Evolutionary conservation across 2,797 vertebrate genomes (phyloP).

Genomic region (Galago senegalensis): DNA sequence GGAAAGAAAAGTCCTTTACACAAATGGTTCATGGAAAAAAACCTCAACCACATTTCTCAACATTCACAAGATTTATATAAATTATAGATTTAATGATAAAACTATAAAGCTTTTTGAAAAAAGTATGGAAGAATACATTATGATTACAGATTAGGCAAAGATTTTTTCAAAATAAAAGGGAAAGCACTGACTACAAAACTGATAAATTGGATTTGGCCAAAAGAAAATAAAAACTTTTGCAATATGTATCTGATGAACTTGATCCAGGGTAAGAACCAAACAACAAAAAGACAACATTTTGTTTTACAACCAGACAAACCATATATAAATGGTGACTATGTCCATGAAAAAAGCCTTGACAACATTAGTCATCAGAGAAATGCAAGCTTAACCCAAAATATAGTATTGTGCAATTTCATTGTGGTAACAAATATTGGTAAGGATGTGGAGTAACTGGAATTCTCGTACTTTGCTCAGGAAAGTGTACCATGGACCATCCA

Average conservation of each 20-base stretch:
- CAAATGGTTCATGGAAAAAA: not conserved
- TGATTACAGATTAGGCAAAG: not conserved
- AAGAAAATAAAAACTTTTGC: not conserved
- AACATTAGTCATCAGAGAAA: not conserved
- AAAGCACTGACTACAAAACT: not conserved
- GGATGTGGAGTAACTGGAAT: not conserved
- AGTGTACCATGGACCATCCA: not conserved
- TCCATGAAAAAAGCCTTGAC: not conserved
- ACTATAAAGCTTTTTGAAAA: not conserved
- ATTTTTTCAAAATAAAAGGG: not conserved
- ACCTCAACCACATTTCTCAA: not conserved
- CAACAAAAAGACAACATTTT: not conserved
- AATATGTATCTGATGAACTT: not conserved
- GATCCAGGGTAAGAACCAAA: not conserved
- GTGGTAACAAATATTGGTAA: not conserved
- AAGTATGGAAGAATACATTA: not conserved
- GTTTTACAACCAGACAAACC: not conserved
- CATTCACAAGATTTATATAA: constrained; percentile 3
- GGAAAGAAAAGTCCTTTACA: not conserved
- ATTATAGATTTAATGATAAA: constrained; percentile 12
- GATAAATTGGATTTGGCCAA: not conserved
- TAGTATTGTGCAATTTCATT: not conserved
- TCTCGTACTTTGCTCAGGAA: not conserved
- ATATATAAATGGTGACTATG: not conserved
- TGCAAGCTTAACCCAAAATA: not conserved